These are phyloP conservation scores for Telenomus remus DNA, from an alignment of 1,140 invertebrate species.

Conservation along the genomic window DNA sequence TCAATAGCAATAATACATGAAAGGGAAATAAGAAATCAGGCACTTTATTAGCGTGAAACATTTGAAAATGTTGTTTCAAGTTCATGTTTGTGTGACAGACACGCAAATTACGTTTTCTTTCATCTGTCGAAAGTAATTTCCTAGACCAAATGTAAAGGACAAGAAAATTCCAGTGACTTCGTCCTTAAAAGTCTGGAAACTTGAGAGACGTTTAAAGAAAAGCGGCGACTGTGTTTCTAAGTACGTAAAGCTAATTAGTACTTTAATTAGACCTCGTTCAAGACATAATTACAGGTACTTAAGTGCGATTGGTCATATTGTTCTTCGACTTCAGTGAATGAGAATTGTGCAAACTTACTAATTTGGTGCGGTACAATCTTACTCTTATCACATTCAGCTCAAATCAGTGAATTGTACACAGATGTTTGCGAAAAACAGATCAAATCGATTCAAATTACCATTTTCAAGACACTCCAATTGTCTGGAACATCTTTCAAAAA, in stretches of 20 bases:
- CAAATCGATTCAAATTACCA: no score
- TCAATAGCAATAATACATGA: no score
- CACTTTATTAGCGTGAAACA: slow-evolving; percentile 13
- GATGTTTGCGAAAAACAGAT: no score
- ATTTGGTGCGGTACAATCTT: slow-evolving; percentile 37
- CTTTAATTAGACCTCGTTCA: slow-evolving; percentile 60
- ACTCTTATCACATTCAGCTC: slow-evolving; percentile 17
- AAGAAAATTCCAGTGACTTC: slow-evolving; percentile 47
- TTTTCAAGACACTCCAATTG: no score
- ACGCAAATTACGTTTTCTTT: slow-evolving; percentile 56
- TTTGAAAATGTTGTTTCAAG: slow-evolving; percentile 37
- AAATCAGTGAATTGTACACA: no score
- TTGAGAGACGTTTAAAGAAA: slow-evolving; percentile 58
- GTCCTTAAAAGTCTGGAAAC: slow-evolving; percentile 42
- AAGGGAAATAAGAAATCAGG: neutral
- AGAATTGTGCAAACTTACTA: slow-evolving; percentile 47
- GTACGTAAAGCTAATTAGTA: slow-evolving; percentile 62
- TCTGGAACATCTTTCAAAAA: no score
- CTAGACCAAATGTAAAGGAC: slow-evolving; percentile 29
- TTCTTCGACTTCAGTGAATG: slow-evolving; percentile 35
- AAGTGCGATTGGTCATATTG: slow-evolving; percentile 50
- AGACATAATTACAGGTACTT: slow-evolving; percentile 60
- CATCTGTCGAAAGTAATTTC: slow-evolving; percentile 58
- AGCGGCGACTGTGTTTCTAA: slow-evolving; percentile 55
- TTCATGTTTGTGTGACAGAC: slow-evolving; percentile 42